These are phyloP conservation scores for Cryptocheilus praepositus DNA, from an alignment of 2,888 invertebrate genomes.

Conservation along the genomic window DNA sequence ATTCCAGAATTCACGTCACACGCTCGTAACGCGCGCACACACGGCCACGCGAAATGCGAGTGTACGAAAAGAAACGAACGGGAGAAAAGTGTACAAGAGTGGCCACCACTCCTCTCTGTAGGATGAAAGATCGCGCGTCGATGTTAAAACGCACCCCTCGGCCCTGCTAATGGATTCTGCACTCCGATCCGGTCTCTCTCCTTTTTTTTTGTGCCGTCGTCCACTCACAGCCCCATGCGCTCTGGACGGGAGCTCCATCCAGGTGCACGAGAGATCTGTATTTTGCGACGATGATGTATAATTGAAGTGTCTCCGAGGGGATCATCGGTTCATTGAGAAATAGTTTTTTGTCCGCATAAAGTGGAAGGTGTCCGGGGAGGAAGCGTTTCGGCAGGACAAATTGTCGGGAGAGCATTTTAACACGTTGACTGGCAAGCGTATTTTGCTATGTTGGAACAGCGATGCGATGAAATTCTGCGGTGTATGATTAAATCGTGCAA, in stretches of 20 bases:
- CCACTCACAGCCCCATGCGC: not conserved
- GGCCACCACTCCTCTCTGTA: slow-evolving; percentile 28
- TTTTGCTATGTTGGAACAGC: too few species aligned
- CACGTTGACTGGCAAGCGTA: too few species aligned
- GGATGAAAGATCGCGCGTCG: slow-evolving; percentile 68
- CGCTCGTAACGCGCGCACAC: slow-evolving; percentile 29
- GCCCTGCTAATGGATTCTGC: slow-evolving; percentile 66
- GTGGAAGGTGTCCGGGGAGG: too few species aligned
- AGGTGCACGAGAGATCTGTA: not conserved
- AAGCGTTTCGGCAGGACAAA: too few species aligned
- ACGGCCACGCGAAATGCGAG: too few species aligned
- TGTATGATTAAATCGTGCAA: too few species aligned
- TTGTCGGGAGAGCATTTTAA: too few species aligned
- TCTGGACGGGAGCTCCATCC: not conserved
- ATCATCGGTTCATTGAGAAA: not conserved
- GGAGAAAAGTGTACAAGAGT: not conserved
- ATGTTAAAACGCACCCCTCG: slow-evolving; percentile 60
- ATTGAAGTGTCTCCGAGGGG: slow-evolving; percentile 26
- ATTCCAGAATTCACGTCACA: slow-evolving; percentile 9
- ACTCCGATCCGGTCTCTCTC: slow-evolving; percentile 39
- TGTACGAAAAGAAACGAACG: not conserved
- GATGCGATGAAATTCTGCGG: too few species aligned
- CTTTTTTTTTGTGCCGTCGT: not conserved
- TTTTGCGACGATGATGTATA: slow-evolving; percentile 29
- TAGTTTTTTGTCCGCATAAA: too few species aligned